Evolutionary conservation across 2,888 invertebrate genomes (phyloP).

Genomic region (Disparrhopalites patrizii): DNA sequence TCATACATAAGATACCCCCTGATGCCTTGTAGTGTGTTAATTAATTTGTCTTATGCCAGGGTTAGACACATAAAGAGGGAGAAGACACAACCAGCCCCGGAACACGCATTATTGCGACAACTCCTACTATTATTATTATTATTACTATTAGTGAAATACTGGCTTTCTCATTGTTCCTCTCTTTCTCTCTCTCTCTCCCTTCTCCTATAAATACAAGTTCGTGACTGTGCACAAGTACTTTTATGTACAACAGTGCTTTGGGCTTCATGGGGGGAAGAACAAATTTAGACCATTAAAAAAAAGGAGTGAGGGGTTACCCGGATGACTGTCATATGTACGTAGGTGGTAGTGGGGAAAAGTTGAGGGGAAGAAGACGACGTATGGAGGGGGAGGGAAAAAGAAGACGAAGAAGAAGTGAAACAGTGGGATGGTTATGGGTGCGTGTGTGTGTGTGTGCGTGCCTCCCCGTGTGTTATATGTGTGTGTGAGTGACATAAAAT

Average conservation of each 20-base stretch:
- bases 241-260: too few relatives aligned
- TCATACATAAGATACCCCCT: not conserved
- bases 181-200: too few relatives aligned
- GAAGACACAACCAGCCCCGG: not conserved
- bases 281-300: constrained; percentile 8
- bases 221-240: constrained; percentile 3
- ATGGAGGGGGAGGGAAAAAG: not conserved
- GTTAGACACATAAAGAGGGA: not conserved
- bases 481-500: constrained; percentile 14
- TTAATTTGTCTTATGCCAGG: constrained; percentile 9
- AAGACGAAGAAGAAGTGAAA: not conserved
- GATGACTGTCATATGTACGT: not conserved
- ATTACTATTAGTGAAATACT: too few relatives aligned
- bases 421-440: not conserved
- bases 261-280: too few relatives aligned
- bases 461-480: constrained; percentile 4
- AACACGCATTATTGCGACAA: too few relatives aligned
- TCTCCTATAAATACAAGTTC: too few relatives aligned
- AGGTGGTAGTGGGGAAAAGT: not conserved
- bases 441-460: constrained; percentile 6
- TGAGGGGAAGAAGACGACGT: not conserved
- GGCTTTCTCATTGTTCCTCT: too few relatives aligned
- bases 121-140: too few relatives aligned
- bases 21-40: constrained; percentile 4
- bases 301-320: not conserved